A percentile compares a stretch with the other conserved stretches of the same genome.
Conservation (phyloP, 2,888 invertebrate genomes). For the Celastrina argiolus region DNA sequence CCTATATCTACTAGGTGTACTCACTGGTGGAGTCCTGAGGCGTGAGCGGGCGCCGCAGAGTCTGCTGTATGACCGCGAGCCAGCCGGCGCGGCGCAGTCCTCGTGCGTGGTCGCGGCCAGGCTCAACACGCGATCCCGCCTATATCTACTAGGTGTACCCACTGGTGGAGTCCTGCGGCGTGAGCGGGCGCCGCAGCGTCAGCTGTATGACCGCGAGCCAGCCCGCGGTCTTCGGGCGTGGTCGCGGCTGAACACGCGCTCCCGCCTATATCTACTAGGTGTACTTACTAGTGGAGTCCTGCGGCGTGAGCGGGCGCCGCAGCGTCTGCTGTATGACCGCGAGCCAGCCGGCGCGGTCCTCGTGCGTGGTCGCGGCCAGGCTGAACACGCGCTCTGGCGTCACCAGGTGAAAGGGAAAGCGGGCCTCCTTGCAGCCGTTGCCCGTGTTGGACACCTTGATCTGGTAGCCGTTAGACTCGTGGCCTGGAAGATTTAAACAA, state of each 20-base stretch:
- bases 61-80: too few relatives aligned
- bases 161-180: slow-evolving; percentile 85
- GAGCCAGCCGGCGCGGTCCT: slow-evolving; percentile 90
- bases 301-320: slow-evolving; percentile 85
- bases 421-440: slow-evolving; percentile 83
- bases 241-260: slow-evolving; percentile 86
- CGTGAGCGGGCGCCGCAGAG: too few relatives aligned
- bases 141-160: too few relatives aligned
- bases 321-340: slow-evolving; percentile 85
- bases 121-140: too few relatives aligned
- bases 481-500: slow-evolving; percentile 62
- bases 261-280: slow-evolving; percentile 89
- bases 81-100: too few relatives aligned
- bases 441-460: slow-evolving; percentile 79
- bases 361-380: slow-evolving; percentile 85
- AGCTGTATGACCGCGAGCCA: slow-evolving; percentile 88
- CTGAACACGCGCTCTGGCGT: slow-evolving; percentile 88
- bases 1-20: too few relatives aligned
- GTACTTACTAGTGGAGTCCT: slow-evolving; percentile 82
- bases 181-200: slow-evolving; percentile 85
- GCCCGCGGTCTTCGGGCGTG: slow-evolving; percentile 85
- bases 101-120: too few relatives aligned
- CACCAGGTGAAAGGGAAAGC: slow-evolving; percentile 88
- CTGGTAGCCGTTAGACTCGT: slow-evolving; percentile 85
- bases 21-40: too few relatives aligned